Evolutionary conservation across 2,797 vertebrate genomes (phyloP).

Genomic region (Jordanella pulchra): DNA sequence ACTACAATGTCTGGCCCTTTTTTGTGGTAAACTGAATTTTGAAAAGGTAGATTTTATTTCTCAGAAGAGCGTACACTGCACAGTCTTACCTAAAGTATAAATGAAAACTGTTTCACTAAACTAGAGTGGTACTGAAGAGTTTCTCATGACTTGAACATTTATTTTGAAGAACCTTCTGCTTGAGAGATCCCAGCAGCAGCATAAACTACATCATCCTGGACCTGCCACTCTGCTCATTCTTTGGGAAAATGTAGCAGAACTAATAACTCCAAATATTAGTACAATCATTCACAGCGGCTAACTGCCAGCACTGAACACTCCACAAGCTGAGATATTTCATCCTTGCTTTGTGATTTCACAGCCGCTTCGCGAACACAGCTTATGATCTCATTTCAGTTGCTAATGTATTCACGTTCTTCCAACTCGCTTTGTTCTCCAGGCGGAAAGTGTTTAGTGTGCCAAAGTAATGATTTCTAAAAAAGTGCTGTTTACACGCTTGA

Average conservation of each 20-base stretch:
- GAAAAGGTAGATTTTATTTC: slow-evolving; percentile 26
- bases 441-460: slow-evolving; percentile 70
- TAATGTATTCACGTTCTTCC: slow-evolving; percentile 70
- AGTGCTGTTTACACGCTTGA: slow-evolving; percentile 72
- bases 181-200: slow-evolving; percentile 53
- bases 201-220: slow-evolving; percentile 56
- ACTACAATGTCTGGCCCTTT: slow-evolving; percentile 6
- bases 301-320: slow-evolving; percentile 53
- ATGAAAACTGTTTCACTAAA: slow-evolving; percentile 50
- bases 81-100: slow-evolving; percentile 36
- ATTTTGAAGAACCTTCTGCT: slow-evolving; percentile 48
- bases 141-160: slow-evolving; percentile 58
- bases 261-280: slow-evolving; percentile 75
- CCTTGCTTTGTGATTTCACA: slow-evolving; percentile 73
- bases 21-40: slow-evolving; percentile 18
- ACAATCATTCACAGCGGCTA: slow-evolving; percentile 67
- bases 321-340: slow-evolving; percentile 70
- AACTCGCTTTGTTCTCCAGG: slow-evolving; percentile 68
- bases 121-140: slow-evolving; percentile 49
- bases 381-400: slow-evolving; percentile 77
- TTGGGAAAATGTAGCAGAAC: slow-evolving; percentile 73
- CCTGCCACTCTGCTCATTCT: slow-evolving; percentile 55
- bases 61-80: slow-evolving; percentile 7
- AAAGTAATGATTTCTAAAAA: slow-evolving; percentile 72
- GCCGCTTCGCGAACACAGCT: slow-evolving; percentile 67